Base-by-base conservation (phyloP, 2,797 vertebrate genomes). In the Fistularia tabacaria region DNA sequence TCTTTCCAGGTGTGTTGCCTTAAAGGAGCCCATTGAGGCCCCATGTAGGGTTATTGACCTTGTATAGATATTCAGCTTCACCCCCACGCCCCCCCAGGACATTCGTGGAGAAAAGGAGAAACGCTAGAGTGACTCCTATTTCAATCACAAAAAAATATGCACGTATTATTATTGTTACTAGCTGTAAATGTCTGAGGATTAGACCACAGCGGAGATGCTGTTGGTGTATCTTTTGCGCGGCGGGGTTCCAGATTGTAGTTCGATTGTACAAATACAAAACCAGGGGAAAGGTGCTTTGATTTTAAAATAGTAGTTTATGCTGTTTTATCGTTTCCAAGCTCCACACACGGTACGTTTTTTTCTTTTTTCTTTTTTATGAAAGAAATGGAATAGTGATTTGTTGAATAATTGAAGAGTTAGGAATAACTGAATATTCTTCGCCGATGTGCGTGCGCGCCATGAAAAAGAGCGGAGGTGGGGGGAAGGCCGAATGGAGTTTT, bases 281-380 rank as follows among this genome's bases (percentile, higher is more conserved):
- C 78, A 71, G 86, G 80, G 77, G 78, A 89, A 86, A 89, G 84
- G 77, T 82, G 79, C 84, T 89, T 87, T 86, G 86, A 90, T 88
- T 89, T 85, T 72, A 81, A 89, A 89, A 84, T 56, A 73, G 82
- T 87, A 79, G 80, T 84, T 85, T 86, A 89, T 89, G 86, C 90
- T 86, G 82, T 90, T 92, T 91, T 87, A 90, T 91, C 89, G 77
- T 84, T 82, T 77, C 69, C 66, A 77, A 82, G 85, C 83, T 85
- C 80, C 83, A 84, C 76, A 80, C 64, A 80, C 13, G 56, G 69
- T 81, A 72, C 79, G 79, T 87, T 83, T 84, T 86, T 88, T 82
- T 81, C 84, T 88, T 82, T 81, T 85, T 25, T 25, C 5, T 25
- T 25, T 25, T 25, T 25, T 83, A 82, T 83, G 81, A 83, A 86